Conservation (phyloP, 2,113 vertebrate genomes). For the Leptobrachium leishanense region DNA sequence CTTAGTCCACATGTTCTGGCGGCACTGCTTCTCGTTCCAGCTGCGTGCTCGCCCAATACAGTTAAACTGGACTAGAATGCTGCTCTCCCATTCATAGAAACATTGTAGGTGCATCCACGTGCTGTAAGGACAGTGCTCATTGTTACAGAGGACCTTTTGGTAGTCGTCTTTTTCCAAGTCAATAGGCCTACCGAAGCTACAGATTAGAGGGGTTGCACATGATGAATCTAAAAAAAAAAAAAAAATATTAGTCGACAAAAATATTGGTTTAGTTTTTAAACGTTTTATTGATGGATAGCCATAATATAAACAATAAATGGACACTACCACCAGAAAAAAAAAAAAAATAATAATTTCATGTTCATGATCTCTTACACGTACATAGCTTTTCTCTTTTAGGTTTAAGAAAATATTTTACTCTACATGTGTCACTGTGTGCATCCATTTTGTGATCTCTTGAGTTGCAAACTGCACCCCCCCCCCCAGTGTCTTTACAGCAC, state of each 20-base stretch:
- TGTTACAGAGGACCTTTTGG: conserved; percentile 97
- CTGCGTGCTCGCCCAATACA: conserved; percentile 94
- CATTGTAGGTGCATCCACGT: conserved; percentile 98
- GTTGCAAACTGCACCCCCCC: too few relatives aligned
- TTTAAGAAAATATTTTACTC: too few relatives aligned
- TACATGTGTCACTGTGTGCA: too few relatives aligned
- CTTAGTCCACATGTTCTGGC: conserved; percentile 99
- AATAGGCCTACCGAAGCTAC: conserved; percentile 82
- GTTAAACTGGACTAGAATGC: conserved; percentile 96
- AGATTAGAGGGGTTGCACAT: conserved; percentile 92
- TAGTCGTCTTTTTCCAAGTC: conserved; percentile 97
- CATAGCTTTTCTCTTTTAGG: too few relatives aligned
- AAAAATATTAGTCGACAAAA: background rate
- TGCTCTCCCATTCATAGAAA: conserved; percentile 98
- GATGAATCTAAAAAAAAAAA: conserved; percentile 76
- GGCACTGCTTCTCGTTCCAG: conserved; percentile 98
- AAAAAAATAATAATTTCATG: too few relatives aligned
- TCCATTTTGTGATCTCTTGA: too few relatives aligned
- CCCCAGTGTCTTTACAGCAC: too few relatives aligned
- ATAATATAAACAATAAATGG: too few relatives aligned
- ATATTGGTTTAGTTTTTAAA: too few relatives aligned
- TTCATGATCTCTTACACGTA: too few relatives aligned
- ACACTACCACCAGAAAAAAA: too few relatives aligned
- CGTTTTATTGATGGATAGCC: too few relatives aligned
- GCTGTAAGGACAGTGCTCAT: conserved; percentile 87